Evolutionary conservation across 1,140 invertebrate genomes (phyloP).

Genomic region (Drosophila serrata): DNA sequence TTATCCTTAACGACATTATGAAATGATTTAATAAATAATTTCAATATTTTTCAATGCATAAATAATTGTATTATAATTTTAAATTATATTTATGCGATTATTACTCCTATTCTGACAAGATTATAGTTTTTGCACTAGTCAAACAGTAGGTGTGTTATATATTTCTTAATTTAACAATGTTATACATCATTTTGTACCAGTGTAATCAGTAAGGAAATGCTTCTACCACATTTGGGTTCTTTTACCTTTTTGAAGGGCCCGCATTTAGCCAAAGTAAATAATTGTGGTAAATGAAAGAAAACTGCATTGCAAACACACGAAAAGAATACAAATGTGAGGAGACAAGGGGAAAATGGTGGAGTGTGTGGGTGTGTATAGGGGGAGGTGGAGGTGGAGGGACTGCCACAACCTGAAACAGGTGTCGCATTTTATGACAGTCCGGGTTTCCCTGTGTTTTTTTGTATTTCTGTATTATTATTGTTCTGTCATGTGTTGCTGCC

Average conservation of each 20-base stretch:
- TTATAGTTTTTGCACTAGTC: no score
- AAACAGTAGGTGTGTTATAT: no score
- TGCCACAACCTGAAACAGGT: conserved; percentile 67
- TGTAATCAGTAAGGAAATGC: conserved; percentile 26
- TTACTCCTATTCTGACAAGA: no score
- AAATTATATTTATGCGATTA: no score
- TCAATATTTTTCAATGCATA: not conserved
- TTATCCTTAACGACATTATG: no score
- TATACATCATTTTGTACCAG: not conserved
- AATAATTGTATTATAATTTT: no score
- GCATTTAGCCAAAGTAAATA: conserved; percentile 54
- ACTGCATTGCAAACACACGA: conserved; percentile 54
- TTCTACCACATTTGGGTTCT: conserved; percentile 7
- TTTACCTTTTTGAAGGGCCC: conserved; percentile 39
- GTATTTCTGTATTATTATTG: conserved; percentile 25
- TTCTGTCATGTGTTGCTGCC: conserved; percentile 22
- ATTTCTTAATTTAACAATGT: no score
- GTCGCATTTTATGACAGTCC: conserved; percentile 47
- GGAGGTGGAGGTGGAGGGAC: not conserved
- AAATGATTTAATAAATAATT: not conserved
- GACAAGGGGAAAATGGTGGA: not conserved
- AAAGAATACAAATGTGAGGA: conserved; percentile 17
- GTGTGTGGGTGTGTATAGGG: not conserved
- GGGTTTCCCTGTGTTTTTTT: conserved; percentile 39
- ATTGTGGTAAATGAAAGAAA: conserved; percentile 43